A percentile compares a stretch with the other conserved stretches of the same genome.
Evolutionary conservation across 2,113 vertebrate species (phyloP).

Genomic region (Uropsilus gracilis): DNA sequence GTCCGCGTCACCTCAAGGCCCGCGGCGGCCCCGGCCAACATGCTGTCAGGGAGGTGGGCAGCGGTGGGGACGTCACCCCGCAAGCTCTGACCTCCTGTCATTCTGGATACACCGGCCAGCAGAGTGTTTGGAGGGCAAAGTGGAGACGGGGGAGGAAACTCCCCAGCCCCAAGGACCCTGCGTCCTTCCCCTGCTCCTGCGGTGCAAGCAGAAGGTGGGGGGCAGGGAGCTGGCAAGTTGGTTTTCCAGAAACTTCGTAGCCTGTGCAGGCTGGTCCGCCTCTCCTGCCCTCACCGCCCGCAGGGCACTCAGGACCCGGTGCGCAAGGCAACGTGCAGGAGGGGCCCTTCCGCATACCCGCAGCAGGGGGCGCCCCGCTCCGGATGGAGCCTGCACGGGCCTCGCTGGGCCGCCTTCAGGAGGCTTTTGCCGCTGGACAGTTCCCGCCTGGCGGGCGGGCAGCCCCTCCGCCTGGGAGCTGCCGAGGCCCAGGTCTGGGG

Average conservation of each 20-base stretch:
- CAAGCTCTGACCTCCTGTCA: no score
- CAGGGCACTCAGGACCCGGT: no score
- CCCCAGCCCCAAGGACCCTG: neutral
- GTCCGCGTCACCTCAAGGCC: neutral
- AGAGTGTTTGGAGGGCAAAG: neutral
- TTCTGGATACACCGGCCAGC: no score
- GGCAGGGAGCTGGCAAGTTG: no score
- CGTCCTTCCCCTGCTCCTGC: neutral
- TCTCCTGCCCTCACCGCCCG: no score
- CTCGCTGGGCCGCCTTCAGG: slow-evolving; percentile 5
- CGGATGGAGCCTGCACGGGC: neutral
- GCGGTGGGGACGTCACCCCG: neutral
- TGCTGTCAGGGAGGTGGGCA: neutral
- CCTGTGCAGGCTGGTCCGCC: neutral
- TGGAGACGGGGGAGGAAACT: neutral
- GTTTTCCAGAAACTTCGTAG: neutral
- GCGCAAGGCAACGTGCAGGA: no score
- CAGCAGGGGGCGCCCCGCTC: slow-evolving; percentile 56
- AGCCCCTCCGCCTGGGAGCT: no score
- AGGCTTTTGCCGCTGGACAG: slow-evolving; percentile 74
- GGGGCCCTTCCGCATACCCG: neutral
- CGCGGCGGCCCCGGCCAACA: neutral
- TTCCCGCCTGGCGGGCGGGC: slow-evolving; percentile 32
- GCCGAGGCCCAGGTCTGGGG: no score
- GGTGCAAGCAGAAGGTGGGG: neutral